A percentile compares a stretch with the other conserved stretches of the same genome.
phyloP scores from a whole-genome alignment of 1,140 invertebrate genomes.

The Myzus persicae region DNA sequence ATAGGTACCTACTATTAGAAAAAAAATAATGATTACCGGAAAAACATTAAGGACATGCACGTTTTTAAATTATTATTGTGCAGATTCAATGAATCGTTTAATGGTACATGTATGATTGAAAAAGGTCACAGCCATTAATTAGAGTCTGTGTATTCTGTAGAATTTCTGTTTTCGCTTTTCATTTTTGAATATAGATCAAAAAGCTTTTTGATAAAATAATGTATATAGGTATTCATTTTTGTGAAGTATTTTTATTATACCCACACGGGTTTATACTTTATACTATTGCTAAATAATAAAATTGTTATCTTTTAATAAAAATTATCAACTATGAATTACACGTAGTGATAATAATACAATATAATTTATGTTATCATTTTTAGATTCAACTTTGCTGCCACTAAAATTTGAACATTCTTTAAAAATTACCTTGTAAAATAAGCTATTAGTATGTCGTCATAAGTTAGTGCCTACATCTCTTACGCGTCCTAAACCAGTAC shows the following conservation, averaged over 20 bases:
- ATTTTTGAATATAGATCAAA: not conserved
- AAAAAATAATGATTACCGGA: not conserved
- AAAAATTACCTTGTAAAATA: not conserved
- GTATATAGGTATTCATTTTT: not conserved
- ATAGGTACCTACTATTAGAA: not conserved
- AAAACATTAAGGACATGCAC: not conserved
- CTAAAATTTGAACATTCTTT: not conserved
- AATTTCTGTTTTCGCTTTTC: not conserved
- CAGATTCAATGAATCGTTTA: conserved; percentile 11
- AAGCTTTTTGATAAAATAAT: not conserved
- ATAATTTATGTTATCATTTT: no score
- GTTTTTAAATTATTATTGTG: not conserved
- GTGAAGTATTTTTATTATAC: not conserved
- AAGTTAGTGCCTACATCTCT: not conserved
- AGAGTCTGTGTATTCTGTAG: not conserved
- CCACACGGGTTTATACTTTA: not conserved
- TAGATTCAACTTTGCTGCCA: not conserved
- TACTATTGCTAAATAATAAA: no score
- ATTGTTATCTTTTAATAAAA: not conserved
- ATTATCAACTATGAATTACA: not conserved
- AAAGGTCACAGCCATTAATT: not conserved
- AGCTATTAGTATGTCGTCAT: not conserved
- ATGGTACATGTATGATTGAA: not conserved
- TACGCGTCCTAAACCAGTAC: not conserved
- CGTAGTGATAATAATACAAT: no score